Evolutionary conservation across 2,113 vertebrate species (phyloP), one percentile per base, ranked within the genome.

Genomic region (Cyprinodon tularosa): DNA sequence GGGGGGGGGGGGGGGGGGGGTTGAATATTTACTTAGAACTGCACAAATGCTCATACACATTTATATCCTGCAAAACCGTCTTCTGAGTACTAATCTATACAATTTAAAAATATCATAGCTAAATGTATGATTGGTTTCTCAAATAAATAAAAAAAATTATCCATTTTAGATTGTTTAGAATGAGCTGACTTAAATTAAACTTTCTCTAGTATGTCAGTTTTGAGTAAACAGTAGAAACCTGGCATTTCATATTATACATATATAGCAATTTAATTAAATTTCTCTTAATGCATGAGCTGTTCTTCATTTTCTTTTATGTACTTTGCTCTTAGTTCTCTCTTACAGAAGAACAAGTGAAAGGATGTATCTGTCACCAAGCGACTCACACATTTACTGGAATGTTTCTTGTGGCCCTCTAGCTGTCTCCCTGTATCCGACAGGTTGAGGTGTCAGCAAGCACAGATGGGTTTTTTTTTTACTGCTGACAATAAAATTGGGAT

Each of bases 351-450:
- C 2, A 8, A 2, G 11, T 15, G 17, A 20, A n/a, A 57, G 20
- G 61, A 62, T 14, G 36, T 11, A 20, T n/a, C 12, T 15, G 10
- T 20, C 5, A n/a, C 45, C n/a, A 17, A 14, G 22, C 15, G 29
- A 20, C 61, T 13, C 65, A 22, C 17, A 22, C 14, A 14, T 66
- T 61, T 20, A 12, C n/a, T 57, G n/a, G 17, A 5, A 15, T 40
- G 47, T 39, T 45, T 4, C 44, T 17, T 14, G n/a, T 13, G 36
- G 68, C 12, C 40, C 29, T 73, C 39, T 3, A 29, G 29, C 74
- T 53, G 62, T 69, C n/a, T 69, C 44, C 62, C 39, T 17, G 20
- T 57, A 73, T 71, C 53, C 59, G 70, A 63, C 77, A 76, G 76
- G 62, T 82, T 42, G 50, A 76, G 50, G 47, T 74, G 81, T 79